These are phyloP conservation scores for Passerculus sandwichensis DNA, from an alignment of 2,797 vertebrate genomes.

Conservation along the genomic window DNA sequence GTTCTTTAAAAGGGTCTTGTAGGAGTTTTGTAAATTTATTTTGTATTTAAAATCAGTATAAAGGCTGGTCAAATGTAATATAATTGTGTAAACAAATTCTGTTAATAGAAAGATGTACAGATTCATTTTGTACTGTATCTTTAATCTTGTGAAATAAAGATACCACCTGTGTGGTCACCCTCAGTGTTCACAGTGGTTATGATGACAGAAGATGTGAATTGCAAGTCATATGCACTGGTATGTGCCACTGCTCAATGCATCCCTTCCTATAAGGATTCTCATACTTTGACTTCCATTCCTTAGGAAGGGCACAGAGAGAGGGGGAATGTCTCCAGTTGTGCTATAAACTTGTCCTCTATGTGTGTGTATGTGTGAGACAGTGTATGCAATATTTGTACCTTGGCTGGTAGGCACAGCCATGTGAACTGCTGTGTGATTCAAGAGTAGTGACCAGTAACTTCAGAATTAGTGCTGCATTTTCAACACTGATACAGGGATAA, in stretches of 20 bases:
- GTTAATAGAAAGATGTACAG: conserved; percentile 86
- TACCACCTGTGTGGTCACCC: conserved; percentile 75
- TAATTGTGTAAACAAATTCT: conserved; percentile 83
- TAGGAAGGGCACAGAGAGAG: neutral
- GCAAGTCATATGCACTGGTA: neutral
- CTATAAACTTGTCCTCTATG: neutral
- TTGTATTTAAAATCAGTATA: conserved; percentile 82
- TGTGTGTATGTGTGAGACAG: neutral
- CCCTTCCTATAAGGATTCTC: neutral
- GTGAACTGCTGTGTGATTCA: neutral
- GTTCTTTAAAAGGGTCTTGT: conserved; percentile 72
- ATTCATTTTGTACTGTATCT: conserved; percentile 84
- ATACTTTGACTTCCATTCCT: neutral
- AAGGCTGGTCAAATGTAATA: conserved; percentile 83
- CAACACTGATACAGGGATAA: neutral
- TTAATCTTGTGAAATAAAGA: conserved; percentile 84
- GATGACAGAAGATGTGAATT: neutral
- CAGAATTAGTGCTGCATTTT: neutral
- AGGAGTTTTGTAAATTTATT: conserved; percentile 81
- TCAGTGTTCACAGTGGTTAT: conserved; percentile 47
- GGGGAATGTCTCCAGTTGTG: neutral
- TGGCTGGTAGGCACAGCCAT: neutral
- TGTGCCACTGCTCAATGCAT: neutral
- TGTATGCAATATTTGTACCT: neutral
- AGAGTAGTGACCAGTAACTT: neutral